Conservation (phyloP, 2,888 invertebrate species). For the Melinopterus prodromus region DNA sequence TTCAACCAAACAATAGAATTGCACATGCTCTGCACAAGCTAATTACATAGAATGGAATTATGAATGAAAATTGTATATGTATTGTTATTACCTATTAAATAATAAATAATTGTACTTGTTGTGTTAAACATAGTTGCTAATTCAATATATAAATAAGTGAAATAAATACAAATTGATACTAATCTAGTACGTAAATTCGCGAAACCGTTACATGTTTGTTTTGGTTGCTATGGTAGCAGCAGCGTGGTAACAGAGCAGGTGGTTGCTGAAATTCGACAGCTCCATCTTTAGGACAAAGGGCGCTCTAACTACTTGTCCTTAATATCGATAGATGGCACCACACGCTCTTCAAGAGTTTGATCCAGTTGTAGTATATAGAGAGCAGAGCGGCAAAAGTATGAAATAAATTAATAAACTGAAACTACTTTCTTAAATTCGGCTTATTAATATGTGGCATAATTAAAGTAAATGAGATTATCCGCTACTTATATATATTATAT, state of each 20-base stretch:
- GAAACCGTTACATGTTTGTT: constrained; percentile 14
- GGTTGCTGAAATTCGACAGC: background rate
- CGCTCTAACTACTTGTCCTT: background rate
- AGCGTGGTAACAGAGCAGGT: background rate
- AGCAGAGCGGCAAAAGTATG: background rate
- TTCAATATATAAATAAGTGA: constrained; percentile 13
- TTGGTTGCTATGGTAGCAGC: background rate
- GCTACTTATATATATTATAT: too few relatives aligned
- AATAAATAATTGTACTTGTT: constrained; percentile 23
- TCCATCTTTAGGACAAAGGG: background rate
- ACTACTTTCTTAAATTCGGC: too few relatives aligned
- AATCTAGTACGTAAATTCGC: background rate
- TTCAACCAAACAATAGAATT: background rate
- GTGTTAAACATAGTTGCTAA: constrained; percentile 15
- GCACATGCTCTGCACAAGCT: background rate
- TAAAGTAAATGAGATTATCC: too few relatives aligned
- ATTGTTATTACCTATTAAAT: background rate
- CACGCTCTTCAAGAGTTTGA: background rate
- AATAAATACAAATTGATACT: background rate
- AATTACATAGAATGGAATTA: too few relatives aligned
- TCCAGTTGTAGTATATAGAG: background rate
- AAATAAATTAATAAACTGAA: background rate
- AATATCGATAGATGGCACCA: background rate
- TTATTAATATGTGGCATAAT: too few relatives aligned
- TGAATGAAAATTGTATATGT: background rate